These are phyloP conservation scores for Hiodon alosoides DNA, from an alignment of 2,113 vertebrate species.

Conservation along the genomic window DNA sequence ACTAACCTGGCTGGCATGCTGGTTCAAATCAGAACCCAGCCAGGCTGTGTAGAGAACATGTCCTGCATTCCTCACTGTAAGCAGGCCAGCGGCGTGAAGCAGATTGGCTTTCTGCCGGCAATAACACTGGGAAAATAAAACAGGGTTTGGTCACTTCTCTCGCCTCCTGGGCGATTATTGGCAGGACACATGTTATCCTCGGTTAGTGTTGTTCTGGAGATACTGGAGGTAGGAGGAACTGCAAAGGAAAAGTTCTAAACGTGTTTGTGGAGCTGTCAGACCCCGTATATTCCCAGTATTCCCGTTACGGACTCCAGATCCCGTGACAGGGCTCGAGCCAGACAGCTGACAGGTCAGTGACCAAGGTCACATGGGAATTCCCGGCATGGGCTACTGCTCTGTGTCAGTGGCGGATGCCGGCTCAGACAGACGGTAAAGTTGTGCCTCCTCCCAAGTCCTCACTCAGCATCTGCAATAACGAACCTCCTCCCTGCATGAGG, in stretches of 20 bases:
- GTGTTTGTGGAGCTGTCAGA: neutral
- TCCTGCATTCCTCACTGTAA: neutral
- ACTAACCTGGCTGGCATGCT: neutral
- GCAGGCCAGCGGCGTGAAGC: neutral
- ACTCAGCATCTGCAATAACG: slow-evolving; percentile 39
- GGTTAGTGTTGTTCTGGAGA: neutral
- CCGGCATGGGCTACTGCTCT: neutral
- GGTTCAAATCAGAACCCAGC: neutral
- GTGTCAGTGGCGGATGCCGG: neutral
- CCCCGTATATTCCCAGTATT: too few relatives aligned
- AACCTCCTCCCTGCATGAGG: slow-evolving; percentile 44
- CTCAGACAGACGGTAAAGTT: neutral
- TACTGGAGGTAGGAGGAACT: neutral
- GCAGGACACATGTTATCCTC: neutral
- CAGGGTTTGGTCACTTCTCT: too few relatives aligned
- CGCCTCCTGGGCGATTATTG: too few relatives aligned
- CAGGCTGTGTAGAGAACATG: neutral
- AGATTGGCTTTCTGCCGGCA: neutral
- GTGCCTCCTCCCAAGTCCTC: slow-evolving; percentile 22
- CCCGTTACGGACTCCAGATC: neutral
- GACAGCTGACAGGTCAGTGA: neutral
- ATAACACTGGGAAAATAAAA: neutral
- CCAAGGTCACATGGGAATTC: too few relatives aligned
- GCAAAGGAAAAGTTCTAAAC: neutral
- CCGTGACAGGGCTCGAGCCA: neutral